Evolutionary conservation across 2,888 invertebrate species (phyloP).

Genomic region (Thelaira solivaga): DNA sequence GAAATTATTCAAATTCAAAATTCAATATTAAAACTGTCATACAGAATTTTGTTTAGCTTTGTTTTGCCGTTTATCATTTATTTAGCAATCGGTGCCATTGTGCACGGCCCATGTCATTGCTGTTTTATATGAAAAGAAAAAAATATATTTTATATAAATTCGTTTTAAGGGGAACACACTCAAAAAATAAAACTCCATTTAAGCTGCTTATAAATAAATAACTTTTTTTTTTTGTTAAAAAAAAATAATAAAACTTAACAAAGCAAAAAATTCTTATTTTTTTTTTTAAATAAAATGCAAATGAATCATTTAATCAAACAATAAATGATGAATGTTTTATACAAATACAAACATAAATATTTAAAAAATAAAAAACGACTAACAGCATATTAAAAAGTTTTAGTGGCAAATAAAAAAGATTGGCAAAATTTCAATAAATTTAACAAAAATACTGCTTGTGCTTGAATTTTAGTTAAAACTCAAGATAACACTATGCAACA

Average conservation of each 20-base stretch:
- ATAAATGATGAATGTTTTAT: constrained; percentile 53
- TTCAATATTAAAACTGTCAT: too few species aligned
- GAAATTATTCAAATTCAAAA: too few species aligned
- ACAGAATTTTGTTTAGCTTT: too few species aligned
- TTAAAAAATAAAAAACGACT: neutral
- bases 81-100: too few species aligned
- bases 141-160: too few species aligned
- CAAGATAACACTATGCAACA: too few species aligned
- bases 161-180: neutral
- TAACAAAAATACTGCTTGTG: constrained; percentile 3
- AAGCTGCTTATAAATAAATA: constrained; percentile 18
- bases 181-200: neutral
- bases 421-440: constrained; percentile 43
- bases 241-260: constrained; percentile 1
- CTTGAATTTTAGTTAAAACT: too few species aligned
- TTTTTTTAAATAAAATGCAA: constrained; percentile 38
- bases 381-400: neutral
- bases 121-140: too few species aligned
- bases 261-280: constrained; percentile 9
- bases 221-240: constrained; percentile 7
- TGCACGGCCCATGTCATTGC: too few species aligned
- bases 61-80: too few species aligned
- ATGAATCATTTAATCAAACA: constrained; percentile 47
- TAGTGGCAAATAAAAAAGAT: constrained; percentile 11
- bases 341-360: constrained; percentile 29